Conservation (phyloP, 2,113 vertebrate genomes). For the Erythrolamprus reginae region DNA sequence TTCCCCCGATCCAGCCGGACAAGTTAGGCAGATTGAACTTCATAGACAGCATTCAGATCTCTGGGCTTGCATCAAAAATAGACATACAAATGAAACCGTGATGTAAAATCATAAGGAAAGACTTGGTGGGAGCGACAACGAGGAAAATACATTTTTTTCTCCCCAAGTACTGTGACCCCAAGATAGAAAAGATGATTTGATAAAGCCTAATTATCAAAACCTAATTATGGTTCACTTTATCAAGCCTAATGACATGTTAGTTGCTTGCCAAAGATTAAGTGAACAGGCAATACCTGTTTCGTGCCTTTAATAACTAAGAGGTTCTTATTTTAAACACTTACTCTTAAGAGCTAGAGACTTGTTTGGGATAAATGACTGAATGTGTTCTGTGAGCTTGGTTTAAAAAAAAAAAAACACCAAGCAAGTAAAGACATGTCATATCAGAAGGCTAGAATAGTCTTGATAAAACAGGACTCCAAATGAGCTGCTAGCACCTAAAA, state of each 20-base stretch:
- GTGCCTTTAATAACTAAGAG: neutral
- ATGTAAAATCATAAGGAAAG: neutral
- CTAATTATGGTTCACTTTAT: constrained; percentile 5
- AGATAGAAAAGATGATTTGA: neutral
- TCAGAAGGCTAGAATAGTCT: too few species aligned
- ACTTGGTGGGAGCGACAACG: neutral
- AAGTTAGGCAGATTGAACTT: neutral
- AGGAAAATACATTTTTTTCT: neutral
- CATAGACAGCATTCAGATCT: neutral
- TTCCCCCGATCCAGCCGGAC: neutral
- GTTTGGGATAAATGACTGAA: neutral
- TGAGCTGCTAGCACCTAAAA: neutral
- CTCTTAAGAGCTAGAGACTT: neutral
- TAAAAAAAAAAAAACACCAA: neutral
- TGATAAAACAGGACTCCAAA: neutral
- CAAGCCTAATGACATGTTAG: constrained; percentile 12
- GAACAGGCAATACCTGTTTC: constrained; percentile 15
- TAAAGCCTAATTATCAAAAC: too few species aligned
- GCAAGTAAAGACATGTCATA: neutral
- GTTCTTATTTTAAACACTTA: neutral
- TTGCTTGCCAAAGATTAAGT: neutral
- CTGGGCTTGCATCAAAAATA: neutral
- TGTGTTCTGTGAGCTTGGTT: neutral
- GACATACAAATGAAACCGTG: neutral
- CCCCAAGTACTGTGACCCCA: neutral